phyloP scores from a whole-genome alignment of 2,888 invertebrate genomes.

The Hermaeophaga mercurialis region DNA sequence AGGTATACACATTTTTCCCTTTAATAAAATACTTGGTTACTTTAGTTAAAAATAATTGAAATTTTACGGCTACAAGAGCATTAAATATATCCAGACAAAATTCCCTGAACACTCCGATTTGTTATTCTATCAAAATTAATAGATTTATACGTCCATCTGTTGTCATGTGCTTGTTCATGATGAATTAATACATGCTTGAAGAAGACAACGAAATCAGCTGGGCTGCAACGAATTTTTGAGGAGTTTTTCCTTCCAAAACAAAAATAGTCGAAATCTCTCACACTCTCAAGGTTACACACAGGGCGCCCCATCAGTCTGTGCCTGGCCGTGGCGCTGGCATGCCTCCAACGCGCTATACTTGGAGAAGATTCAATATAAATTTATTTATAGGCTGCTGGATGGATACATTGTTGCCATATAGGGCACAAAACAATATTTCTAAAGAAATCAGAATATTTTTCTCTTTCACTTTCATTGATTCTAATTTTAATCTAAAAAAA shows the following conservation, averaged over 20 bases:
- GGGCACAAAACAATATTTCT: constrained; percentile 2
- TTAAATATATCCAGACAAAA: too few species aligned
- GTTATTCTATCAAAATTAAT: constrained; percentile 3
- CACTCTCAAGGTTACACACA: constrained; percentile 25
- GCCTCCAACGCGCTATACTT: constrained; percentile 86
- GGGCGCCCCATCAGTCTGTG: constrained; percentile 26
- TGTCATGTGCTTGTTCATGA: background rate
- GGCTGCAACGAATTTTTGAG: constrained; percentile 15
- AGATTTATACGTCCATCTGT: constrained; percentile 1
- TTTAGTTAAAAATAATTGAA: too few species aligned
- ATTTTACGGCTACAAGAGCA: too few species aligned
- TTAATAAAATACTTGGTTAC: too few species aligned
- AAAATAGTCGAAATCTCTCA: constrained; percentile 19
- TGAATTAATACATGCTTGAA: background rate
- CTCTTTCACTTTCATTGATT: background rate
- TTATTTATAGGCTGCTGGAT: constrained; percentile 67
- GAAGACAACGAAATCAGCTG: constrained; percentile 20
- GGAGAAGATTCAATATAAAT: constrained; percentile 77
- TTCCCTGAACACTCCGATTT: too few species aligned
- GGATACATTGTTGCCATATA: constrained; percentile 23
- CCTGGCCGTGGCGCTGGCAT: constrained; percentile 64
- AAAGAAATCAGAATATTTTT: too few species aligned
- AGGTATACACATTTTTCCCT: too few species aligned
- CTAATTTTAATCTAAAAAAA: background rate
- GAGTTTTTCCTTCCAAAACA: constrained; percentile 15